Base-by-base conservation (phyloP, 2,113 vertebrate species). In the Cyanocitta stelleri region DNA sequence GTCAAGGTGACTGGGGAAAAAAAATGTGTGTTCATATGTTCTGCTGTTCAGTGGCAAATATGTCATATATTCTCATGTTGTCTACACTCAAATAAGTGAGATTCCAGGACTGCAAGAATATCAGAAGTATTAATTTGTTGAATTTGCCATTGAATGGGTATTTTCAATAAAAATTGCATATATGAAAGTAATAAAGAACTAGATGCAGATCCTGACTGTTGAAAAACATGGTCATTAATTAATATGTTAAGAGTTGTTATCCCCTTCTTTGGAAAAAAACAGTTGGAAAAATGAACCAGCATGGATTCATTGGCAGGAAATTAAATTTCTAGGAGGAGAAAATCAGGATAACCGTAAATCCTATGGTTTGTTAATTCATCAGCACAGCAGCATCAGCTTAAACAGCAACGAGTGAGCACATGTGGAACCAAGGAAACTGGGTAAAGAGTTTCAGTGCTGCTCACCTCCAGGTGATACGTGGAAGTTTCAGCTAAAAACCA, bases 311-410 rank as follows among this genome's bases (percentile, higher is more conserved):
- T 85, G 81, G 23, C 59, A 91, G 78, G 74, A 93, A 85, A 94
- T 90, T 48, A 69, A 21, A 87, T 67, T 80, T 82, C 72, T 76
- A 73, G 75, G 54, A 78, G 67, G 56, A 92, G 83, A 91, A 87
- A 94, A 87, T 91, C 48, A 66, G 67, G 82, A 80, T 77, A 85
- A 88, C 67, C 35, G 23, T 80, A 72, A 87, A 30, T 64, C 62
- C 55, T 58, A 33, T 41, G 63, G 74, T 66, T 89, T 85, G 71
- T 66, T 92, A 89, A 91, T 92, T 94, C 72, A 73, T 74, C 72
- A 69, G 51, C 87, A 85, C 83, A 95, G 94, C 51, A 77, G 72
- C 83, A 67, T 49, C 6, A 84, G 13, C 63, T 41, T 37, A 55
- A 91, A 80, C 8, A 91, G 49, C 41, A 87, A 46, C 23, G 30